Base-by-base conservation (phyloP, 2,113 vertebrate species). In the Gopherus evgoodei region DNA sequence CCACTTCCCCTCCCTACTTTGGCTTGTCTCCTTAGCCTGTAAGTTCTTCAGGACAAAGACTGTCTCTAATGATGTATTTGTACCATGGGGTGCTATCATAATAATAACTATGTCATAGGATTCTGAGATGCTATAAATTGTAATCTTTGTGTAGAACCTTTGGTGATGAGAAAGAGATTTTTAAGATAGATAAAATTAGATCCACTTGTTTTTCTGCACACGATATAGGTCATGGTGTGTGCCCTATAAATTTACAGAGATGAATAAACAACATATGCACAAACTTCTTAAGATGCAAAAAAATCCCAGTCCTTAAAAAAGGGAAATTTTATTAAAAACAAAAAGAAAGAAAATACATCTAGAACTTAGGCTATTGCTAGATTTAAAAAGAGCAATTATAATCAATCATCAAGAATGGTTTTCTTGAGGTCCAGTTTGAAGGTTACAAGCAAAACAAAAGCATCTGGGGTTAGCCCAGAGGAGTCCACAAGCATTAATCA, bases 181-280 rank as follows among this genome's bases (percentile, higher is more conserved):
- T 94, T 89, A 84, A 93, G 75, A 86, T 6, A 25, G 76, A 59
- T 78, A 14, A 25, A 56, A 87, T 90, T 52, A 91, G 90, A 87
- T 49, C n/a, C 90, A 84, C n/a, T 42, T 90, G 92, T 85, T 93
- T 65, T 78, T 89, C 86, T 94, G 94, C 69, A 13, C 35, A 89
- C 50, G 49, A 50, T 88, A 5, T 85, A 50, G 89, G 84, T 85
- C 92, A 35, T 83, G 72, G 83, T 84, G 53, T 0, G 2, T 88
- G 85, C 85, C 84, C 93, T 82, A 76, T 95, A 95, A 93, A 91
- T 94, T 80, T 88, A 78, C 49, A 91, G 90, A 91, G 89, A 47
- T 84, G 3, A 44, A 44, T 44, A 44, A 44, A 44, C 44, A 44
- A 44, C 44, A 44, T 44, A 44, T 44, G 44, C 6, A 44, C 44